Conservation (phyloP, 2,888 invertebrate genomes). For the Agonum fuliginosum region DNA sequence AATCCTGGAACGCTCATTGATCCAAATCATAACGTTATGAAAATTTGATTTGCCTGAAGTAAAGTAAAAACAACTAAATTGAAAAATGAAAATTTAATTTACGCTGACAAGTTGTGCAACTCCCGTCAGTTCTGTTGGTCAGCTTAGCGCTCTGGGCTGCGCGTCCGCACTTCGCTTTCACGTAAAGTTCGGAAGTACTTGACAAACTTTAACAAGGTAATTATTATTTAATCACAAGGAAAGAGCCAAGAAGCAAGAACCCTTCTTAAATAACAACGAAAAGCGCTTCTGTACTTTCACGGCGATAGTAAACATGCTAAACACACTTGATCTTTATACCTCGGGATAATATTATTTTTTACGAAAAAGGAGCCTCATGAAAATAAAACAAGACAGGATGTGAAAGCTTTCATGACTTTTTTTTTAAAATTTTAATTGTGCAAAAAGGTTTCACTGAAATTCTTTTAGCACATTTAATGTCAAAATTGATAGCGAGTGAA, state of each 20-base stretch:
- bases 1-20: too few species aligned
- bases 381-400: too few species aligned
- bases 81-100: conserved; percentile 21
- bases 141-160: background rate
- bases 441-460: too few species aligned
- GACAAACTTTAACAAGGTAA: conserved; percentile 42
- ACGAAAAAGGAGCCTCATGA: too few species aligned
- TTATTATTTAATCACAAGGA: conserved; percentile 36
- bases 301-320: background rate
- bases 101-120: conserved; percentile 13
- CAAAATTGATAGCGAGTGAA: too few species aligned
- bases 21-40: too few species aligned
- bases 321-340: background rate
- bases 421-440: too few species aligned
- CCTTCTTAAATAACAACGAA: conserved; percentile 37
- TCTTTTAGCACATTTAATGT: too few species aligned
- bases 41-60: background rate
- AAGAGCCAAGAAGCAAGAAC: conserved; percentile 6
- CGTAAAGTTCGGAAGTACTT: conserved; percentile 35
- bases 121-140: background rate
- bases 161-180: too few species aligned
- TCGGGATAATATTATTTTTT: too few species aligned
- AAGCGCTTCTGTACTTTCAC: background rate
- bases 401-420: too few species aligned
- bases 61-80: conserved; percentile 24